Evolutionary conservation across 2,888 invertebrate genomes (phyloP).

Genomic region (Morinoia aosen): DNA sequence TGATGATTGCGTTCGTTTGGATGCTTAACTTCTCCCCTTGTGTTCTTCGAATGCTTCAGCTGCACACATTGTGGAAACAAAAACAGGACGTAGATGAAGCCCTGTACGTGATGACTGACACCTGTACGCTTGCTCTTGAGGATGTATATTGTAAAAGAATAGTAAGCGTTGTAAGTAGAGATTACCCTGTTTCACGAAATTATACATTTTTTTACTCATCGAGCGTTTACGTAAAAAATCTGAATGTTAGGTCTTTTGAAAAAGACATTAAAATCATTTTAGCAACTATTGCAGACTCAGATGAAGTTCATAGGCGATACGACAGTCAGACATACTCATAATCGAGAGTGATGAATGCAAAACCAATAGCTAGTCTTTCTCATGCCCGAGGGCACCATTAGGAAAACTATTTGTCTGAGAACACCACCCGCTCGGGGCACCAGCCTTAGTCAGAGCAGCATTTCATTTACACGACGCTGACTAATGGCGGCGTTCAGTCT

Average conservation of each 20-base stretch:
- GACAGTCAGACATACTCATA: not conserved
- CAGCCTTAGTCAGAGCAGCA: not conserved
- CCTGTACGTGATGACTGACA: too few species aligned
- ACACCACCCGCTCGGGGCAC: not conserved
- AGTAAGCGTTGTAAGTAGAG: too few species aligned
- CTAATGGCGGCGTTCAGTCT: conserved; percentile 15
- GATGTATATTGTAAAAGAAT: too few species aligned
- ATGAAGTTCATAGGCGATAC: not conserved
- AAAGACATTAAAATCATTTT: not conserved
- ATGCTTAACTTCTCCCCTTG: too few species aligned
- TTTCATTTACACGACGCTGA: conserved; percentile 8
- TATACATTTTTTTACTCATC: too few species aligned
- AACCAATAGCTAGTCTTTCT: conserved; percentile 1
- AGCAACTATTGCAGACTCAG: not conserved
- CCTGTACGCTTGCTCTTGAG: too few species aligned
- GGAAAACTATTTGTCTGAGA: conserved; percentile 7
- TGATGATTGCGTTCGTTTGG: too few species aligned
- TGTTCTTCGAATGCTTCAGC: too few species aligned
- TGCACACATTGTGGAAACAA: too few species aligned
- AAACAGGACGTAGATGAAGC: too few species aligned
- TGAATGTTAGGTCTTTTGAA: not conserved
- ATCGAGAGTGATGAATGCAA: not conserved
- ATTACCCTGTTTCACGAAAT: too few species aligned
- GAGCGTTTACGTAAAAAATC: too few species aligned
- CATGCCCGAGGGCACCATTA: not conserved